Base-by-base conservation (phyloP, 2,113 vertebrate species). In the Petromus typicus region DNA sequence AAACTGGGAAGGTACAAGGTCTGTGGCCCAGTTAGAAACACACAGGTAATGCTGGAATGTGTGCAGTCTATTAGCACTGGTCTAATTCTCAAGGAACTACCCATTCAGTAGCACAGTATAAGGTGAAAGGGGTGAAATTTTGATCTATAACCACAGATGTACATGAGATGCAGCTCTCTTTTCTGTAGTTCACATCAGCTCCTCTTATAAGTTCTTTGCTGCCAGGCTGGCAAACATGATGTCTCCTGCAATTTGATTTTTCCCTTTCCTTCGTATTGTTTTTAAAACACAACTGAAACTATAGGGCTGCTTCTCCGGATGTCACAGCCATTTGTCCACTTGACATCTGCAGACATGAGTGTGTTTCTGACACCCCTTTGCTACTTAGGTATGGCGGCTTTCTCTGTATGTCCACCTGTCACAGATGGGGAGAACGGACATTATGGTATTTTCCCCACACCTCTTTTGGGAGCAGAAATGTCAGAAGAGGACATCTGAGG, bases 71-170 rank as follows among this genome's bases (percentile, higher is more conserved):
- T 13, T n/a, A 95, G 7, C 14, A 30, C 14, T 93, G 10, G 6
- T 59, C 89, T 57, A 30, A 40, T 86, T 89, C 51, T 57, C 40
- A 51, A 56, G n/a, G 54, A 95, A 90, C 71, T 81, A 64, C 45
- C 27, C 57, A 23, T 82, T 90, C 7, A 27, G 9, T 66, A 51
- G 43, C 32, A 76, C 7, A 67, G 32, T 61, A 37, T 51, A 22
- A 81, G 34, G 27, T 64, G 20, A 83, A 54, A 40, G 76, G 22
- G 16, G 34, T 73, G 76, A 57, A 90, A 95, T 79, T 43, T 64
- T 18, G 54, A 3, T 69, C 34, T 30, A 66, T 27, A 18, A 45
- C 30, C 34, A 45, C 27, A 90, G 18, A 17, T 34, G 43, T n/a
- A 6, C 8, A 25, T 48, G 22, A 90, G 80, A 63, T 76, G 2